These are phyloP conservation scores for Terrapene triunguis DNA, from an alignment of 2,113 vertebrate genomes.

Conservation along the genomic window DNA sequence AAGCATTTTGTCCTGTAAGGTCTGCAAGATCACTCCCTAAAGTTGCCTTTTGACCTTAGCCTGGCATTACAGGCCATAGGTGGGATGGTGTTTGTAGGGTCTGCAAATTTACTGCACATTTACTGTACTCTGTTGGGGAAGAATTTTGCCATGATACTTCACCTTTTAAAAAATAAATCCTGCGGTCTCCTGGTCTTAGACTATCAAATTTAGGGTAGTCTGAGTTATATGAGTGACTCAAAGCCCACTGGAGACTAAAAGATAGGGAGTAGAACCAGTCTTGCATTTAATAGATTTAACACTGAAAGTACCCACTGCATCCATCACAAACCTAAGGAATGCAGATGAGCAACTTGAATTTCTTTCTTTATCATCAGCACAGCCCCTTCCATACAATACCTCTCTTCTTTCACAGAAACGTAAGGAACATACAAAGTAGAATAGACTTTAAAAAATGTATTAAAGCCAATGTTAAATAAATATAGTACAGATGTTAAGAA, in stretches of 20 bases:
- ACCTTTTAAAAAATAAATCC: neutral
- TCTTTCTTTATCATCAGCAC: rapidly evolving
- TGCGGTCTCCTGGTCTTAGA: neutral
- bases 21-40: neutral
- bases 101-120: neutral
- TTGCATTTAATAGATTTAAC: neutral
- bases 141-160: neutral
- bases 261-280: neutral
- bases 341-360: neutral
- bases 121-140: neutral
- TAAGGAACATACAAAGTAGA: neutral
- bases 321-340: neutral
- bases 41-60: neutral
- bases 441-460: neutral
- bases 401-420: neutral
- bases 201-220: neutral
- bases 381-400: neutral
- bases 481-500: too few relatives aligned
- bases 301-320: neutral
- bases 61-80: rapidly evolving
- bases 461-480: too few relatives aligned
- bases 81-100: neutral
- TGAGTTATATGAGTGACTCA: neutral
- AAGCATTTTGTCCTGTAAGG: neutral
- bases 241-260: neutral